Conservation (phyloP, 1,140 invertebrate genomes). For the Trichoplusia ni region DNA sequence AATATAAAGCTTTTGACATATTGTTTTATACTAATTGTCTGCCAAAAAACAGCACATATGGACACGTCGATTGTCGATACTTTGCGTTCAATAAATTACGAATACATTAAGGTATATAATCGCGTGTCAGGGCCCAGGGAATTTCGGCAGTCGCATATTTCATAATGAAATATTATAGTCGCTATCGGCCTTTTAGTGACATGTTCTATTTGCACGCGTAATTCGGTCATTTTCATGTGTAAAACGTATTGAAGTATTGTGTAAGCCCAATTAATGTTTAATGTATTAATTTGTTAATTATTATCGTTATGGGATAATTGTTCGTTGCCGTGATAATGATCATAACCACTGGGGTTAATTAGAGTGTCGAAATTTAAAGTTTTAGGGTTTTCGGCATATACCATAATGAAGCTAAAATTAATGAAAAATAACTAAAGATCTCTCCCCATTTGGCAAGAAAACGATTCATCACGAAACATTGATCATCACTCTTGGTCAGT, state of each 20-base stretch:
- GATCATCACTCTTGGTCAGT: too few relatives aligned
- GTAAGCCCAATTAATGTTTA: too few relatives aligned
- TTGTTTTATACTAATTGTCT: constrained; percentile 14
- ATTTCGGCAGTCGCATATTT: constrained; percentile 10
- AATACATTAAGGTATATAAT: constrained; percentile 8
- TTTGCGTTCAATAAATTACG: constrained; percentile 3
- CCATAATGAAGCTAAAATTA: too few relatives aligned
- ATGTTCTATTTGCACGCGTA: constrained; percentile 8
- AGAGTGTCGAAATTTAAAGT: too few relatives aligned
- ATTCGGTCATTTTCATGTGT: neutral
- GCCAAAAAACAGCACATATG: neutral
- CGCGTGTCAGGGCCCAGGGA: neutral
- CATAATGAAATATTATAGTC: constrained; percentile 15
- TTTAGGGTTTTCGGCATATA: too few relatives aligned
- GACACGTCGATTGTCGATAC: constrained; percentile 16
- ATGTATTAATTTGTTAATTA: too few relatives aligned
- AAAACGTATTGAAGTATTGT: neutral
- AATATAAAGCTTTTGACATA: neutral
- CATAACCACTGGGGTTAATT: too few relatives aligned
- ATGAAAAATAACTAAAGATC: too few relatives aligned
- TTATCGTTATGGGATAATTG: too few relatives aligned
- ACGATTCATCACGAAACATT: too few relatives aligned
- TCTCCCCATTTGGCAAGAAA: too few relatives aligned
- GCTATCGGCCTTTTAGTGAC: constrained; percentile 6
- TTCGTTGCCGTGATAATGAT: too few relatives aligned